Evolutionary conservation across 2,113 vertebrate species (phyloP), one percentile per base, ranked within the genome.

Genomic region (Seriola aureovittata): DNA sequence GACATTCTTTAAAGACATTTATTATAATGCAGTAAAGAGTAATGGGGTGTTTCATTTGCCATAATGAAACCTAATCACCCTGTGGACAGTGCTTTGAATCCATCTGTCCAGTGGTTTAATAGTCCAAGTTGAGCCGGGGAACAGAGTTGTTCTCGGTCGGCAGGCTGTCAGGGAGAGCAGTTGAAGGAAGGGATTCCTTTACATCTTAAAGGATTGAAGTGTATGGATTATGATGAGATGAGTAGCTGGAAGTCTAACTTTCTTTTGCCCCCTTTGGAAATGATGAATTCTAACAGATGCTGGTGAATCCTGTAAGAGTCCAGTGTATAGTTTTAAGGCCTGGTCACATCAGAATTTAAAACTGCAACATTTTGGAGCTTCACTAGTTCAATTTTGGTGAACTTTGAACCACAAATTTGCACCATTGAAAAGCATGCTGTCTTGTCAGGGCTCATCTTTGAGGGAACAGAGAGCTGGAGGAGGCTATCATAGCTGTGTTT

Each of bases 1-100:
- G 79, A 73, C 80, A 81, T 92, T 87, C 79, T 88, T 93, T 81
- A 75, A 72, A 92, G 88, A 88, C 87, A 85, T 91, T 89, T 94
- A 92, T 89, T 90, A 83, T 86, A 82, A 54, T 73, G 88, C 79
- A 82, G 75, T 92, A 84, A 93, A 93, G 81, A 55, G 81, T 91
- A 91, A 93, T 91, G 88, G 90, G 65, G 89, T 95, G 93, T 93
- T 95, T 93, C 87, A 94, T 93, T 94, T 91, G 83, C 68, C 78
- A 85, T 93, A 74, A 89, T 93, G 90, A 91, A 93, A 92, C 83
- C 67, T 82, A 92, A 92, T 91, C 91, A 85, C 85, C 62, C 81
- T 75, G 44, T 71, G 81, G 84, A 90, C 75, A 75, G 72, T 80
- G 66, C 84, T 92, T 91, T 91, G 91, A 91, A 89, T 89, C 88